Evolutionary conservation across 2,113 vertebrate genomes (phyloP), one percentile per base, ranked within the genome.

Genomic region (Rhea americana): DNA sequence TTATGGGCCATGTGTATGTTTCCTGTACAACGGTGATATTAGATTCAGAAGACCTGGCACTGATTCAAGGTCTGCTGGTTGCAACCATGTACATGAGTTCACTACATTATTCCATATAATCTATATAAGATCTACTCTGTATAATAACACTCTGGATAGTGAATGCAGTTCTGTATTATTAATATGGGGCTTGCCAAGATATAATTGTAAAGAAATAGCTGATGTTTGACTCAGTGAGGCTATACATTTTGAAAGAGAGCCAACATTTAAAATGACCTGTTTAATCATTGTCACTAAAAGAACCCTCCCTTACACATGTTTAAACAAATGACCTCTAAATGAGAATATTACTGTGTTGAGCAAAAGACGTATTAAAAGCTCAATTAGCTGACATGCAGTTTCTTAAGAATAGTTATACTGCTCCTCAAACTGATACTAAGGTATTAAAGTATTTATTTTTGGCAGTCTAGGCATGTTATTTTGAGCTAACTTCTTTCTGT

Each of bases 271-370:
- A 90, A 37, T 91, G 75, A 65, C 41, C 18, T 66, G 30, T 77
- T 94, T 96, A 76, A 62, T 87, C 86, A 81, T 68, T 82, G 55
- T 85, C 56, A 63, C 68, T 89, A 58, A 83, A 92, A 74, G 45
- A 85, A 21, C 32, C 25, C 7, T 47, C 32, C 4, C 9, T 66
- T 70, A n/a, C 26, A 5, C 45, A 48, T 74, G 50, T 72, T 67
- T 72, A 82, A 95, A 61, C 55, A 83, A 87, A 91, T 90, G 90
- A 90, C 6, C 13, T 67, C 25, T 93, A 89, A 85, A 71, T 93
- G 50, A 82, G 91, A 90, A 89, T 89, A 77, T 73, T 91, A 71
- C n/a, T 18, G 82, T 83, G 50, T 28, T 91, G 32, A 65, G 78
- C 32, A 83, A 83, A 91, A 83, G n/a, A 82, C 25, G 26, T 85